phyloP scores from a whole-genome alignment of 2,888 invertebrate species.

The Drosophila demipolita region DNA sequence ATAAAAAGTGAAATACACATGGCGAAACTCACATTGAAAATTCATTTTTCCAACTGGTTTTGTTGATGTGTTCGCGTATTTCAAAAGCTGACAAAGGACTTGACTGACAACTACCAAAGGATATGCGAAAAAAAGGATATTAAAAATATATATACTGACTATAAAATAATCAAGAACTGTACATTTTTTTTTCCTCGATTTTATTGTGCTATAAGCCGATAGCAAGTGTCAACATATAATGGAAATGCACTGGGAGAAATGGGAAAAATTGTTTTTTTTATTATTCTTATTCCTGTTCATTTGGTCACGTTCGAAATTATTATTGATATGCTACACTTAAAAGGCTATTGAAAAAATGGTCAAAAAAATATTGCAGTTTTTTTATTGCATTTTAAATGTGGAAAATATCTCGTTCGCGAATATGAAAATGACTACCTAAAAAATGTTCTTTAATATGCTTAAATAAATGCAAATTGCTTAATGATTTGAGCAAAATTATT shows the following conservation, averaged over 20 bases:
- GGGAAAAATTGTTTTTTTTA: neutral
- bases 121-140: slow-evolving; percentile 38
- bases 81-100: slow-evolving; percentile 61
- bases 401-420: neutral
- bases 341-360: neutral
- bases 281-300: neutral
- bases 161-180: slow-evolving; percentile 57
- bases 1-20: slow-evolving; percentile 18
- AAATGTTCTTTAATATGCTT: neutral
- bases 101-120: slow-evolving; percentile 60
- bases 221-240: slow-evolving; percentile 20
- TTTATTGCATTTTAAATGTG: neutral
- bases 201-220: slow-evolving; percentile 10
- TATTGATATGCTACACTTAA: neutral
- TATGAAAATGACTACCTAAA: neutral
- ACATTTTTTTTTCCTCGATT: slow-evolving; percentile 6
- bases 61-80: slow-evolving; percentile 51
- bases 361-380: neutral
- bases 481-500: neutral
- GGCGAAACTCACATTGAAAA: slow-evolving; percentile 38
- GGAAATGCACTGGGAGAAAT: slow-evolving; percentile 19
- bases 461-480: neutral
- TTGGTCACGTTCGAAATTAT: neutral
- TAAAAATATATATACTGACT: slow-evolving; percentile 5
- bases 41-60: slow-evolving; percentile 58